A percentile compares a stretch with the other conserved stretches of the same genome.
Conservation (phyloP, 1,140 invertebrate genomes). For the Asobara japonica region DNA sequence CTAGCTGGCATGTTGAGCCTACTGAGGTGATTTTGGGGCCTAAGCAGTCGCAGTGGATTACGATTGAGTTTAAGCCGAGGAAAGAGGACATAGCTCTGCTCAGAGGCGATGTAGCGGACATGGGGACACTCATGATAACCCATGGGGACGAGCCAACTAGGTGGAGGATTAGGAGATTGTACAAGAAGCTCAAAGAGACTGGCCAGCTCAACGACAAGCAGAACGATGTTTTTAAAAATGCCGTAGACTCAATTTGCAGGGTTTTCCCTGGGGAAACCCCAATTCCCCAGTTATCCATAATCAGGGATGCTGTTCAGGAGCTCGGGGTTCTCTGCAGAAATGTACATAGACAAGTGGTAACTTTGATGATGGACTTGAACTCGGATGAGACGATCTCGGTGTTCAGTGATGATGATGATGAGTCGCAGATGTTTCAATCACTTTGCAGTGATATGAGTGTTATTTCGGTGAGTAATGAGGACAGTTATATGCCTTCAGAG, state of each 20-base stretch:
- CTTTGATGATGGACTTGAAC: slow-evolving; percentile 57
- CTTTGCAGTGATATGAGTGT: slow-evolving; percentile 56
- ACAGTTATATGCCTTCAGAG: slow-evolving; percentile 54
- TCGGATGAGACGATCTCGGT: slow-evolving; percentile 59
- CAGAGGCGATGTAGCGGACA: slow-evolving; percentile 52
- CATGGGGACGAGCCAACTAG: slow-evolving; percentile 63
- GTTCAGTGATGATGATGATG: slow-evolving; percentile 46
- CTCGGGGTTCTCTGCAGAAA: slow-evolving; percentile 57
- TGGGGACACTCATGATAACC: slow-evolving; percentile 58
- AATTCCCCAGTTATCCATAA: slow-evolving; percentile 49
- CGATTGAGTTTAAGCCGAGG: slow-evolving; percentile 56
- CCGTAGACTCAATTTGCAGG: slow-evolving; percentile 57
- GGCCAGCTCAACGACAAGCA: slow-evolving; percentile 50
- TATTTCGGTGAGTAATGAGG: slow-evolving; percentile 47
- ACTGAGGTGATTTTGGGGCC: slow-evolving; percentile 56
- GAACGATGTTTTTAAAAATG: slow-evolving; percentile 53
- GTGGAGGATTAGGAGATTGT: slow-evolving; percentile 61
- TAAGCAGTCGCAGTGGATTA: slow-evolving; percentile 51
- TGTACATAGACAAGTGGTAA: slow-evolving; percentile 57
- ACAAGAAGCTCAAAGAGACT: slow-evolving; percentile 55
- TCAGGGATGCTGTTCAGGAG: slow-evolving; percentile 60
- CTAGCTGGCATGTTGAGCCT: slow-evolving; percentile 58
- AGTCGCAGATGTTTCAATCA: slow-evolving; percentile 60
- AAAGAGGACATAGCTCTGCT: slow-evolving; percentile 55
- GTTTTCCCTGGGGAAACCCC: slow-evolving; percentile 54